Conservation (phyloP, 2,888 invertebrate species). For the Aphelenchoides bicaudatus region DNA sequence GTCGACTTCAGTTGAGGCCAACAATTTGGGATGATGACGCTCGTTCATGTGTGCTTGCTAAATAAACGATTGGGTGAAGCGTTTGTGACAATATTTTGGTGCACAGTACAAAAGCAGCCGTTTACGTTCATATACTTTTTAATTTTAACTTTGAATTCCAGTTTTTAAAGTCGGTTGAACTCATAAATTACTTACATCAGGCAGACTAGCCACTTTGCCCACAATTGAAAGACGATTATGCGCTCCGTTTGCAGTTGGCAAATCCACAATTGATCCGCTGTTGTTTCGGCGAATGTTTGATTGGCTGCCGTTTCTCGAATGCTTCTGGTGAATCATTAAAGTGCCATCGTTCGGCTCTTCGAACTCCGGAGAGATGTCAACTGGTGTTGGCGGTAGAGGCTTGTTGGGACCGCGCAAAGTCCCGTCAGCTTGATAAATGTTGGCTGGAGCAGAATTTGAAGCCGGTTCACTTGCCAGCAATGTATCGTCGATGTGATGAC, state of each 20-base stretch:
- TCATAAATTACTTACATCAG: slow-evolving; percentile 42
- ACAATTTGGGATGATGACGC: slow-evolving; percentile 6
- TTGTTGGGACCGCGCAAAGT: slow-evolving; percentile 71
- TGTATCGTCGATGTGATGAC: slow-evolving; percentile 72
- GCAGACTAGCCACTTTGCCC: slow-evolving; percentile 47
- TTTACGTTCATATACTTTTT: too few relatives aligned
- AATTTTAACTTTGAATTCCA: too few relatives aligned
- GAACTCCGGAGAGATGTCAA: slow-evolving; percentile 36
- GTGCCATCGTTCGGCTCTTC: slow-evolving; percentile 25
- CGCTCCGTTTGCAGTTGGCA: slow-evolving; percentile 22
- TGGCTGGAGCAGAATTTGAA: too few relatives aligned
- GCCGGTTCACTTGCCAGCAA: slow-evolving; percentile 91
- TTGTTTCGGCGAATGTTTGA: slow-evolving; percentile 21
- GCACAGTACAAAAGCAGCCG: too few relatives aligned
- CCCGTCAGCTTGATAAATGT: slow-evolving; percentile 33
- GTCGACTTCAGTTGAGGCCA: slow-evolving; percentile 19
- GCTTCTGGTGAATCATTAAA: slow-evolving; percentile 18
- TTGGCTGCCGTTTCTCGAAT: slow-evolving; percentile 17
- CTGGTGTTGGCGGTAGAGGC: slow-evolving; percentile 85
- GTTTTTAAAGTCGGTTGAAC: too few relatives aligned
- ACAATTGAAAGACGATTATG: slow-evolving; percentile 32
- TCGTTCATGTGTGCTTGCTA: slow-evolving; percentile 1
- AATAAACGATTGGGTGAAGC: slow-evolving; percentile 4
- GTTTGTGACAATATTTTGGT: neutral
- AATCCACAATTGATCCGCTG: slow-evolving; percentile 24